Evolutionary conservation across 2,888 invertebrate species (phyloP).

Genomic region (Himalopsyche japonica): DNA sequence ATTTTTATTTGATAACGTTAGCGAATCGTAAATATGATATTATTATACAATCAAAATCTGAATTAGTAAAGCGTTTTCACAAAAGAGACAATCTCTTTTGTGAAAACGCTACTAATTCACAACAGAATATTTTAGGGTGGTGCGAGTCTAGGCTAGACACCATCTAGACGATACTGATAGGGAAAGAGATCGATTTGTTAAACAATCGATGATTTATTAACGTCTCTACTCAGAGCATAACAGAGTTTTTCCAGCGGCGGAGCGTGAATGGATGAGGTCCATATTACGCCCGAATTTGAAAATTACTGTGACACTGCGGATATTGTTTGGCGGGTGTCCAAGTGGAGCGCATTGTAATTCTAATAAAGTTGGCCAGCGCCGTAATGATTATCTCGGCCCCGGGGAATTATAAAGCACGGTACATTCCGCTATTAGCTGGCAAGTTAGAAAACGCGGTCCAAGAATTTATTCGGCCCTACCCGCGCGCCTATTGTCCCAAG

Average conservation of each 20-base stretch:
- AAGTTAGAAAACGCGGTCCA: slow-evolving; percentile 24
- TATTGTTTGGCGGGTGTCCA: slow-evolving; percentile 40
- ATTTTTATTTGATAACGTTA: too few relatives aligned
- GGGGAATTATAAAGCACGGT: slow-evolving; percentile 23
- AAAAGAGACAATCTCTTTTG: too few relatives aligned
- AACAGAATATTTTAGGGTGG: too few relatives aligned
- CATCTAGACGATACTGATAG: not conserved
- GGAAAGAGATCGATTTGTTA: not conserved
- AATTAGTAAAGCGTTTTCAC: too few relatives aligned
- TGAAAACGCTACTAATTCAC: too few relatives aligned
- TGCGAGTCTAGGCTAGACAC: not conserved
- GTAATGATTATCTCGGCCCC: slow-evolving; percentile 37
- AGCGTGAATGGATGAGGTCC: not conserved
- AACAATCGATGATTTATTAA: not conserved
- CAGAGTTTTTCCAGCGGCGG: not conserved
- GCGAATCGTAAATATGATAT: too few relatives aligned
- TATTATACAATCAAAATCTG: too few relatives aligned
- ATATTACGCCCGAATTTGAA: slow-evolving; percentile 36
- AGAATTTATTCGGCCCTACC: slow-evolving; percentile 15
- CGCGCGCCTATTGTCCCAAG: not conserved
- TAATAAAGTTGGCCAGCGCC: slow-evolving; percentile 35
- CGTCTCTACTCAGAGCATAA: not conserved
- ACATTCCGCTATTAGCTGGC: slow-evolving; percentile 12
- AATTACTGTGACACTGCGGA: slow-evolving; percentile 40
- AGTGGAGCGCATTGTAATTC: slow-evolving; percentile 40